Base-by-base conservation (phyloP, 1,140 invertebrate genomes). In the Heliconius melpomene region DNA sequence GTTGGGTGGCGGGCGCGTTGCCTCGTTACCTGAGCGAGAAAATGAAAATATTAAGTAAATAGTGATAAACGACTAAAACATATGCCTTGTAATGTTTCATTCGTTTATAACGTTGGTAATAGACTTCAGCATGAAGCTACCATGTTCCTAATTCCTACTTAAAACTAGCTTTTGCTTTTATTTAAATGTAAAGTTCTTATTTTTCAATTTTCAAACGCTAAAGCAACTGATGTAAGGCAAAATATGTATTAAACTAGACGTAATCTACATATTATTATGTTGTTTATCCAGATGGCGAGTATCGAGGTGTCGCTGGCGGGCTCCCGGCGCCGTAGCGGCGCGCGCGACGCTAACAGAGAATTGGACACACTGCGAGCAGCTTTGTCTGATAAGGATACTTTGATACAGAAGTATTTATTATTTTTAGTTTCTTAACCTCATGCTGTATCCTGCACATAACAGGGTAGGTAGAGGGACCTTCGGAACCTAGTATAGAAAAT, bases 281-380 rank as follows among this genome's bases (percentile, higher is more conserved):
- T 26, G 57, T 72, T 76, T 81, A 94, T 94, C 36, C 88, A 98
- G 97, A 98, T 98, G 97, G 97, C 97, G 46, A 97, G 96, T 83
- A 98, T 98, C 82, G 97, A 98, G 90, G 97, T 98, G 71, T 98
- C 97, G 0, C 92, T 98, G 79, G 97, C 96, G 16, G 96, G 96
- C 32, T 96, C 95, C 70, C 95, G 95, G 90, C 91, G 95, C 79
- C 96, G 95, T 85, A 96, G 95, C 94, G 83, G 95, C 88, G 91
- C 95, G 46, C 95, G 95, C 38, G 95, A 95, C 73, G 89, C 92
- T 80, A 78, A 86, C 0, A 83, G 91, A 18, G 89, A 97, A 91
- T 91, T 97, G 74, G 97, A 98, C 83, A 96, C 96, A 77, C 93
- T 98, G 40, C 95, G 97, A 36, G 95, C 96, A 26, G 97, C 97